Percentiles rank a stretch among this genome's conserved stretches.
Conservation (phyloP, 2,797 vertebrate species). For the Peromyscus melanophrys region DNA sequence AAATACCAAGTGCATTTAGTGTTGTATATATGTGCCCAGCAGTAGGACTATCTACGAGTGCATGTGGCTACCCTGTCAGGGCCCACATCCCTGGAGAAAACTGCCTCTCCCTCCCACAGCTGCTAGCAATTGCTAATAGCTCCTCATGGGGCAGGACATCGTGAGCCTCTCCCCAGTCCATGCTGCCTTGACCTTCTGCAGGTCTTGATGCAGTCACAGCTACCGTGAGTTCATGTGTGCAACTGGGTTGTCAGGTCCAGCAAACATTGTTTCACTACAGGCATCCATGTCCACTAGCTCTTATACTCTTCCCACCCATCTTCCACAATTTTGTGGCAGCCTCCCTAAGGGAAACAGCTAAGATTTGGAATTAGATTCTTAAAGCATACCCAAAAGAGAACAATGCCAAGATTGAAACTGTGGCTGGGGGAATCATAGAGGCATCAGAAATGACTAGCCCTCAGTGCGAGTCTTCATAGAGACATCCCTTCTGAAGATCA, state of each 20-base stretch:
- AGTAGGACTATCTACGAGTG: neutral
- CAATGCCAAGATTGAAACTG: neutral
- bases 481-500: neutral
- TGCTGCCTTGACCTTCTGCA: neutral
- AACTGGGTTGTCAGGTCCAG: neutral
- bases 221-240: rapidly evolving
- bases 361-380: neutral
- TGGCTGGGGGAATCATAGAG: neutral
- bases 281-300: too few relatives aligned
- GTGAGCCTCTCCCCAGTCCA: neutral
- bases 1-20: neutral
- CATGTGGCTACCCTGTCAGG: neutral
- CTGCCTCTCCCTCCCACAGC: neutral
- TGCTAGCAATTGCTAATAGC: neutral
- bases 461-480: neutral
- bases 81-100: neutral
- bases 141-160: neutral
- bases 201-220: neutral
- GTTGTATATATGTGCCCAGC: neutral
- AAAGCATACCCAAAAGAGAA: neutral
- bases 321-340: neutral
- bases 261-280: neutral
- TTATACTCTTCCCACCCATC: too few relatives aligned
- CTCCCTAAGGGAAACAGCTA: neutral
- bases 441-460: neutral